phyloP scores from a whole-genome alignment of 2,113 vertebrate species.

The Dasyornis broadbenti region DNA sequence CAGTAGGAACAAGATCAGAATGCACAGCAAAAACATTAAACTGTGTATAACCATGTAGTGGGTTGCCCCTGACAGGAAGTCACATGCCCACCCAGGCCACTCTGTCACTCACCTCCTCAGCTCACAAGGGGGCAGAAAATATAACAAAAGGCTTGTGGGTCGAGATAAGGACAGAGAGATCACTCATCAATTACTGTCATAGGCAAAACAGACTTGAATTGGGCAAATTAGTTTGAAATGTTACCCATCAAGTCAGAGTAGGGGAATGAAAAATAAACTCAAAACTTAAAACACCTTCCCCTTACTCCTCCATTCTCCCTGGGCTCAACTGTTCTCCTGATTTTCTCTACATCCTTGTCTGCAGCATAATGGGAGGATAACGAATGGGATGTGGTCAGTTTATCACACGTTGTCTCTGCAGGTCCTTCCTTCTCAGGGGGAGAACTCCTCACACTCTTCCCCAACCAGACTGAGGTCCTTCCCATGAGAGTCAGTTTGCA shows the following conservation, averaged over 20 bases:
- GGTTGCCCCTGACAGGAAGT: neutral
- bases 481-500: neutral
- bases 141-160: fast-evolving
- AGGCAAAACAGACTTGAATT: neutral
- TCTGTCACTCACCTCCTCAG: neutral
- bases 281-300: neutral
- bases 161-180: fast-evolving
- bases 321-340: neutral
- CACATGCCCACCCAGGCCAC: neutral
- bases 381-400: neutral
- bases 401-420: neutral
- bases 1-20: neutral
- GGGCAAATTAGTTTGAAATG: neutral
- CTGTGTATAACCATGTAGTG: neutral
- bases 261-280: neutral
- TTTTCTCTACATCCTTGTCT: neutral
- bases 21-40: neutral
- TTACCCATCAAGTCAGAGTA: neutral
- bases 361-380: fast-evolving
- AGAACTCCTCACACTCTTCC: neutral
- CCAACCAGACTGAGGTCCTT: too few relatives aligned
- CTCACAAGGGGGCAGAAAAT: neutral
- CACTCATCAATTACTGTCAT: fast-evolving
- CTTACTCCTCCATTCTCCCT: neutral
- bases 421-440: neutral